A percentile compares a stretch with the other conserved stretches of the same genome.
Conservation (phyloP, 2,113 vertebrate genomes). For the Python bivittatus region DNA sequence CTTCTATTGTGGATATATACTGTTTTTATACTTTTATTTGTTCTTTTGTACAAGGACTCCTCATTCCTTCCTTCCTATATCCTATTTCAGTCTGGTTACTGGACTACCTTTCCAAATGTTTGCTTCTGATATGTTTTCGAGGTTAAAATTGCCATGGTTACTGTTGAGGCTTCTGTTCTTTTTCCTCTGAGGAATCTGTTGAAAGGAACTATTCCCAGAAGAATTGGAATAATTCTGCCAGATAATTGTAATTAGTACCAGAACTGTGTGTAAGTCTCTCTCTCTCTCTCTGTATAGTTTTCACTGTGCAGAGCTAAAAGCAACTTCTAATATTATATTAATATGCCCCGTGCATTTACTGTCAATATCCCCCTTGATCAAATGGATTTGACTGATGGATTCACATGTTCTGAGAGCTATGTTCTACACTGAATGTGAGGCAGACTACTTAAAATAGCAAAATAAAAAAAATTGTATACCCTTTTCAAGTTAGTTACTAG, state of each 20-base stretch:
- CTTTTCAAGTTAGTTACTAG: slow-evolving; percentile 66
- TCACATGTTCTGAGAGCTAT: not conserved
- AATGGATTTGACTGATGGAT: not conserved
- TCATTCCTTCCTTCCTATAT: slow-evolving; percentile 12
- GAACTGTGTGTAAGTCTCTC: not conserved
- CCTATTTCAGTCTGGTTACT: slow-evolving; percentile 3
- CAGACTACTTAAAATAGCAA: slow-evolving; percentile 60
- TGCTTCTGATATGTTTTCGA: slow-evolving; percentile 23
- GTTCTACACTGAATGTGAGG: not conserved
- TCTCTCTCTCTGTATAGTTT: not conserved
- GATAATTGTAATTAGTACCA: not conserved
- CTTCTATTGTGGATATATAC: not conserved
- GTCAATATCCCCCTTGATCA: not conserved
- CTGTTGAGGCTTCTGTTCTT: not conserved
- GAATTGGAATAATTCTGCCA: fast-evolving
- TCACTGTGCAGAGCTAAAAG: slow-evolving; percentile 10
- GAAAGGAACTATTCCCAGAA: not conserved
- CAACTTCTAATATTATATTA: not conserved
- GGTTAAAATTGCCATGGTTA: slow-evolving; percentile 46
- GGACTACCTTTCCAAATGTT: slow-evolving; percentile 15
- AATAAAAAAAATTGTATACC: slow-evolving; percentile 59
- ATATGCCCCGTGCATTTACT: not conserved
- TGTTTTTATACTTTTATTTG: not conserved
- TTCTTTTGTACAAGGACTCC: not conserved
- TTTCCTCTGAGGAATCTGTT: not conserved